Conservation (phyloP, 2,797 vertebrate genomes). For the Coregonus sp. region DNA sequence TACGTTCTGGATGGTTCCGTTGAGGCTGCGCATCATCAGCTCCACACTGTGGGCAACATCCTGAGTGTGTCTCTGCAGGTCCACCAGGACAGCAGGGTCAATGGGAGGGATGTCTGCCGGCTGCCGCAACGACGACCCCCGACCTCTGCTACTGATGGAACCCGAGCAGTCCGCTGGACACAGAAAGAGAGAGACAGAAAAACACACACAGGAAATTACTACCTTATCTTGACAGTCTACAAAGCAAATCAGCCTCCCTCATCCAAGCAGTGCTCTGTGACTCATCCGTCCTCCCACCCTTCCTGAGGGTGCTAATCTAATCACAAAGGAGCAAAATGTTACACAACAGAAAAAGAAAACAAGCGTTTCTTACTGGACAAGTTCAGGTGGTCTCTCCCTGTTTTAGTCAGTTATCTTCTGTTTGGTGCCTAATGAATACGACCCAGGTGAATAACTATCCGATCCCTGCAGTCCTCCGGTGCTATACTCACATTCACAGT, state of each 20-base stretch:
- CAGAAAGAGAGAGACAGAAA: conserved; percentile 5
- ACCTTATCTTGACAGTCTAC: not conserved
- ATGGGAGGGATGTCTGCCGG: conserved; percentile 90
- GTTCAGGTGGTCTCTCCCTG: not conserved
- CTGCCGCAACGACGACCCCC: conserved; percentile 64
- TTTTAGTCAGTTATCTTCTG: not conserved
- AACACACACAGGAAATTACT: not conserved
- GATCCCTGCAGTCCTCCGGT: not conserved
- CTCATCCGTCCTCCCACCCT: not conserved
- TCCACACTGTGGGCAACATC: conserved; percentile 93
- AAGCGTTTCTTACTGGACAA: not conserved
- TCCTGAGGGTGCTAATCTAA: not conserved
- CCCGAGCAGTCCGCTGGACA: conserved; percentile 74
- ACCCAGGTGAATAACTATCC: too few species aligned
- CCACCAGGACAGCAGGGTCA: conserved; percentile 86
- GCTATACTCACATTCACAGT: conserved; percentile 61
- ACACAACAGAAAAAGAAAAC: not conserved
- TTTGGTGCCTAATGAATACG: not conserved
- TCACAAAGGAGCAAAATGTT: not conserved
- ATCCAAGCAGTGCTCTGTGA: not conserved
- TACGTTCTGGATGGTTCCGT: conserved; percentile 90
- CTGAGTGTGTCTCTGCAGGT: conserved; percentile 87
- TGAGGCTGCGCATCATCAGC: conserved; percentile 90
- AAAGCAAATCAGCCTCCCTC: not conserved
- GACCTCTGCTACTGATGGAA: conserved; percentile 72